Base-by-base conservation (phyloP, 2,797 vertebrate genomes). In the Pipistrellus pipistrellus region DNA sequence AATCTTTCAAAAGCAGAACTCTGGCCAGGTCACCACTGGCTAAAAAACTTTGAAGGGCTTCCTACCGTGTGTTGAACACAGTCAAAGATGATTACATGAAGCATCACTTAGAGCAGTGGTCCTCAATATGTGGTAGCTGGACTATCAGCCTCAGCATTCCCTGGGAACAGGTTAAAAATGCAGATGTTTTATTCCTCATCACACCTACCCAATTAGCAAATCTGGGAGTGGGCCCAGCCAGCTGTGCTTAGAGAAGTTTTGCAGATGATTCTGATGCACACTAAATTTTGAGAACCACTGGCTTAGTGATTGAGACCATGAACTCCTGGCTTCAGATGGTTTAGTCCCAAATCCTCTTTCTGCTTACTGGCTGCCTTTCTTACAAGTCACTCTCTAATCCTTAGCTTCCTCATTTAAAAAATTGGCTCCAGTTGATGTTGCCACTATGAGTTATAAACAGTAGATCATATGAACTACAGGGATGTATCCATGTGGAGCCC, bases 1-100 rank as follows among this genome's bases (percentile, higher is more conserved):
- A 82, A 77, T 92, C 59, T 69, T 64, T 86, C 91, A 55, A 75
- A 93, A 91, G 76, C 7, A 78, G 35, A 68, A 32, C 27, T 71
- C 72, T 69, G 59, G n/a, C 30, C 78, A 88, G 64, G 41, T 88
- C 35, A 87, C 13, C 38, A 18, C 32, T 88, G 46, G 23, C 27
- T 69, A 17, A 38, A 85, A 76, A 85, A 53, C 48, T 44, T 20
- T 25, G 87, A 95, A 78, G 41, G 32, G 35, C 51, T 90, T 87
- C 51, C 72, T 30, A 9, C 21, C 32, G 14, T 78, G 57, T 44
- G 55, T 44, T 18, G 27, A 44, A 8, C 20, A 73, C 25, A 32
- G 35, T 72, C 4, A 66, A 64, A 59, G 35, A 35, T 11, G n/a
- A 44, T 72, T n/a, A 21, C 10, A 41, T 21, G 35, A 46, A 78